Base-by-base conservation (phyloP, 2,888 invertebrate species). In the Amphipyra tragopoginis region DNA sequence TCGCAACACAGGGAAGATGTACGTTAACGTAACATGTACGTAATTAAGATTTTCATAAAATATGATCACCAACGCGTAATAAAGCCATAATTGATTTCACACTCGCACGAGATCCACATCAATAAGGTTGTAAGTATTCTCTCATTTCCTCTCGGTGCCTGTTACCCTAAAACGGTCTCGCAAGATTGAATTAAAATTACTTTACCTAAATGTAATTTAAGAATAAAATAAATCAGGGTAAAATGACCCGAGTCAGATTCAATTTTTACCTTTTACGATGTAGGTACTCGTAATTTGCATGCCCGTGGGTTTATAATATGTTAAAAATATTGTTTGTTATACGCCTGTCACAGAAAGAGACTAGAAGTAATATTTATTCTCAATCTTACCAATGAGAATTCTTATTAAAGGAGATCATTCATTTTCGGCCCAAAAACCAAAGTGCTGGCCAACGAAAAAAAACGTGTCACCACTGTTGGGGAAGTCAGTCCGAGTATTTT, bases 111-210 rank as follows among this genome's bases (percentile, higher is more conserved):
- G 65, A 64, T 71, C 34, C 39, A 10, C 53, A 71, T 70, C 59
- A 56, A 70, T 71, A 65, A 56, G 65, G 55, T 50, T 59, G 34
- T 45, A 71, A 71, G 71, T 71, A 65, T 64, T 55, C 51, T 43
- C 59, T 60, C 42, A 65, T 71, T 71, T 71, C 65, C 70, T 56
- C 50, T 47, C 70, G 21, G 58, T 68, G 43, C 63, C 29, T 57
- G 1, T 29, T 29, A 59, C 58, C 65, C 38, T 9, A 44, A 44
- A 70, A 70, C 59, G 71, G 49, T 57, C 36, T 52, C 48, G 47
- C 40, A 63, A 70, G 49, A 70, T 65, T 64, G 48, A 70, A 69
- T 69, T 70, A 59, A 69, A 70, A 70, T 70, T 58, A 48, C 57
- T 64, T 58, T 36, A 49, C 53, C 43, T 55, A 58, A 69, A 69